Evolutionary conservation across 2,888 invertebrate genomes (phyloP).

Genomic region (Automeris io): DNA sequence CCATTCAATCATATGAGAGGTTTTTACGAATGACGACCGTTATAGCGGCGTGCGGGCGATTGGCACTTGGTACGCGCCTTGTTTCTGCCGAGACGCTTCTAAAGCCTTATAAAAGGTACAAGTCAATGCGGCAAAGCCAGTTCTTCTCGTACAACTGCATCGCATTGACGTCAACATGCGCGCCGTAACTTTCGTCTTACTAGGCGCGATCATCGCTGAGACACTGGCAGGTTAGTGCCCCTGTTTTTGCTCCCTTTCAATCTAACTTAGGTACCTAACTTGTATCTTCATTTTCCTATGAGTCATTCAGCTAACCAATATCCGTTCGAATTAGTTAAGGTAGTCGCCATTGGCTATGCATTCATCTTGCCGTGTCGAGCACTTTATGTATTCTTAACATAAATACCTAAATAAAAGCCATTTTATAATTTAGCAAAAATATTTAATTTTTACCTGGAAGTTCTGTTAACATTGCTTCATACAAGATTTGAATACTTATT

Average conservation of each 20-base stretch:
- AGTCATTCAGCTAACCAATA: slow-evolving; percentile 26
- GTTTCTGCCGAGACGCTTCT: slow-evolving; percentile 33
- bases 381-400: slow-evolving; percentile 4
- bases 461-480: background rate
- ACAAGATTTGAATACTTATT: slow-evolving; percentile 11
- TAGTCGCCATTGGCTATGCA: slow-evolving; percentile 9
- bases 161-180: slow-evolving; percentile 53
- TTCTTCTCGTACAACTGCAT: slow-evolving; percentile 40
- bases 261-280: slow-evolving; percentile 27
- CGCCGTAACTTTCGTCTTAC: slow-evolving; percentile 45
- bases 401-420: background rate
- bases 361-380: background rate
- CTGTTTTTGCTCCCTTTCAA: slow-evolving; percentile 45
- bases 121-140: slow-evolving; percentile 44
- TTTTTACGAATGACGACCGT: slow-evolving; percentile 52
- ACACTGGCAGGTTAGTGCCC: slow-evolving; percentile 71
- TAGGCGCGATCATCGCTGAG: slow-evolving; percentile 51
- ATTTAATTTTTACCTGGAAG: too few relatives aligned
- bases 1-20: slow-evolving; percentile 35
- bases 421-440: too few relatives aligned
- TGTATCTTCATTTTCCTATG: slow-evolving; percentile 31
- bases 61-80: slow-evolving; percentile 39
- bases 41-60: slow-evolving; percentile 38
- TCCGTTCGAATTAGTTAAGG: slow-evolving; percentile 29
- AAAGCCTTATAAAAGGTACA: slow-evolving; percentile 51